Percentiles rank a stretch among this genome's conserved stretches.
Conservation (phyloP, 2,888 invertebrate genomes). For the Sesia bembeciformis region DNA sequence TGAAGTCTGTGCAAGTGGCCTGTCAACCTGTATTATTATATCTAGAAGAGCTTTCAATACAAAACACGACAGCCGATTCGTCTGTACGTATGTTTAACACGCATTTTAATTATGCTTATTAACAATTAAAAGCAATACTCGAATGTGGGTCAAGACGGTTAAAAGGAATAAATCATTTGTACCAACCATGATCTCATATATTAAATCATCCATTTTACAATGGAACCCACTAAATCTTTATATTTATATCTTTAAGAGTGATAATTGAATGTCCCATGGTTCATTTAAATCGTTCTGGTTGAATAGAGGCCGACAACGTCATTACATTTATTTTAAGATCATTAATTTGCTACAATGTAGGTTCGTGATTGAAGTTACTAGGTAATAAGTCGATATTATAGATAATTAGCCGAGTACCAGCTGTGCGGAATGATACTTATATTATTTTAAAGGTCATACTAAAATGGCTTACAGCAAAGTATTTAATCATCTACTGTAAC, state of each 20-base stretch:
- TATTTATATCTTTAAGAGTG: slow-evolving; percentile 15
- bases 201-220: slow-evolving; percentile 15
- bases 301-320: slow-evolving; percentile 45
- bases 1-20: no score
- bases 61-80: no score
- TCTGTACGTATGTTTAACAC: slow-evolving; percentile 46
- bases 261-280: slow-evolving; percentile 16
- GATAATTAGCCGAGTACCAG: neutral
- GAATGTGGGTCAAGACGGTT: slow-evolving; percentile 69
- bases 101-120: slow-evolving; percentile 73
- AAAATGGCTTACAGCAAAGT: no score
- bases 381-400: neutral
- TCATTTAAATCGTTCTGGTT: slow-evolving; percentile 17
- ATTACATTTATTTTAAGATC: slow-evolving; percentile 64
- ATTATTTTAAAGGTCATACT: neutral
- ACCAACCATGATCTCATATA: slow-evolving; percentile 61
- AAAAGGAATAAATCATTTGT: slow-evolving; percentile 68
- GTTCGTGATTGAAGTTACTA: slow-evolving; percentile 37
- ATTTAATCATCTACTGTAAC: no score
- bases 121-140: slow-evolving; percentile 71
- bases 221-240: slow-evolving; percentile 25
- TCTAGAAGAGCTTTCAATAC: no score
- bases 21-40: no score
- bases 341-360: slow-evolving; percentile 47
- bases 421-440: neutral